phyloP scores from a whole-genome alignment of 2,797 vertebrate genomes.

The Sebastes wilsoni region DNA sequence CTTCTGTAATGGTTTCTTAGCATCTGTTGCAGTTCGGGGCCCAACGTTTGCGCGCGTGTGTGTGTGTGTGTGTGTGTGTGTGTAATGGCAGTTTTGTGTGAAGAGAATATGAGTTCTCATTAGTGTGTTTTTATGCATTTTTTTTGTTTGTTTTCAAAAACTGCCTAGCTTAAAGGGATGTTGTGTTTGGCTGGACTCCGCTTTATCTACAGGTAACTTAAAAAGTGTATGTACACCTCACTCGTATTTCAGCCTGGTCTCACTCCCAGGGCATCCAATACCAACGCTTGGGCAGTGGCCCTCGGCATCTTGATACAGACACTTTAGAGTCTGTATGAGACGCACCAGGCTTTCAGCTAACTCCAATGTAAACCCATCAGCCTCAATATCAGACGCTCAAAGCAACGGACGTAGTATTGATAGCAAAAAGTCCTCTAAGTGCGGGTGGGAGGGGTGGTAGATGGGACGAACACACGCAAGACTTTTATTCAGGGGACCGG shows the following conservation, averaged over 20 bases:
- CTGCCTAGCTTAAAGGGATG: not conserved
- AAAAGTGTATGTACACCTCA: not conserved
- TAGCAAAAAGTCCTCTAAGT: too few relatives aligned
- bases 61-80: not conserved
- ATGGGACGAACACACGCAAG: not conserved
- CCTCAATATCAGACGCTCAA: fast-evolving
- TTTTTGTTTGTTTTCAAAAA: not conserved
- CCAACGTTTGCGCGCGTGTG: not conserved
- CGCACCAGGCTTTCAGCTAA: not conserved
- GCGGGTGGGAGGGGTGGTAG: not conserved
- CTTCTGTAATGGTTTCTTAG: slow-evolving; percentile 61
- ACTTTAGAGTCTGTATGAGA: not conserved
- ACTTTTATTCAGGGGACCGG: too few relatives aligned
- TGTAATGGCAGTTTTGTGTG: not conserved
- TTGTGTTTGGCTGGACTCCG: not conserved
- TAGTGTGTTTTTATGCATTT: not conserved
- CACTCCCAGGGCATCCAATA: not conserved
- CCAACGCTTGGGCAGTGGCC: not conserved
- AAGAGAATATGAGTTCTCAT: not conserved
- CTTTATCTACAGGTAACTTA: not conserved
- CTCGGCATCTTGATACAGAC: not conserved
- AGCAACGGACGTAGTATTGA: too few relatives aligned
- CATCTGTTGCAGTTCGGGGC: slow-evolving; percentile 53
- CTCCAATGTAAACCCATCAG: not conserved
- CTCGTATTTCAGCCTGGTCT: not conserved